Base-by-base conservation (phyloP, 2,113 vertebrate genomes). In the Anoplopoma fimbria region DNA sequence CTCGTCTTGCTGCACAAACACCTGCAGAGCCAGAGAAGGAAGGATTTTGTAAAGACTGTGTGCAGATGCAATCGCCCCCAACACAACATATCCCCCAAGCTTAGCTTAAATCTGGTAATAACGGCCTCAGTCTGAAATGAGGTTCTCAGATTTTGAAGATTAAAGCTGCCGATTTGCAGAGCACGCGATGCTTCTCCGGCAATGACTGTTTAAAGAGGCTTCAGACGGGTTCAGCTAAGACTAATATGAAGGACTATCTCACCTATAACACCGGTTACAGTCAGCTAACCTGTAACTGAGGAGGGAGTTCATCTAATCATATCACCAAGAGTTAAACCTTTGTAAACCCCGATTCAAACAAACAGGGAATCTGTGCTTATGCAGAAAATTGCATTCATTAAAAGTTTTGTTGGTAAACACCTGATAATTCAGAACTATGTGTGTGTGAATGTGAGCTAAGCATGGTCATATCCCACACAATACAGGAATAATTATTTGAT, bases 81-180 rank as follows among this genome's bases (percentile, higher is more conserved):
- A 82, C 88, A 84, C 62, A 78, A 82, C 83, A 73, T 47, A 85
- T 79, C 86, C 79, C 65, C 74, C 29, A 1, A 81, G 91, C 87
- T 92, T 84, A 87, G 70, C 15, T 27, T 42, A 86, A 88, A 82
- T 87, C 93, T 88, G 81, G 10, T 92, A 92, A 94, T 92, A 80
- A 86, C 85, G 80, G 75, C 38, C 84, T 55, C 77, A 6, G 60
- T 79, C 70, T 86, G 62, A 72, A 87, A 79, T 3, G 8, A 85
- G 77, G 82, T 82, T 86, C 87, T 85, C 79, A 85, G 67, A 89
- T 83, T 88, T 85, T 21, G 63, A 83, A 88, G 91, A 91, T 92
- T 89, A 92, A 91, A 91, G 89, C 85, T 76, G 79, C 38, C 70
- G 71, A 68, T 74, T 79, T 80, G 82, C 75, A 64, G 75, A 31